A percentile compares a stretch with the other conserved stretches of the same genome.
phyloP scores from a whole-genome alignment of 1,140 invertebrate genomes.

The Ruditapes philippinarum region DNA sequence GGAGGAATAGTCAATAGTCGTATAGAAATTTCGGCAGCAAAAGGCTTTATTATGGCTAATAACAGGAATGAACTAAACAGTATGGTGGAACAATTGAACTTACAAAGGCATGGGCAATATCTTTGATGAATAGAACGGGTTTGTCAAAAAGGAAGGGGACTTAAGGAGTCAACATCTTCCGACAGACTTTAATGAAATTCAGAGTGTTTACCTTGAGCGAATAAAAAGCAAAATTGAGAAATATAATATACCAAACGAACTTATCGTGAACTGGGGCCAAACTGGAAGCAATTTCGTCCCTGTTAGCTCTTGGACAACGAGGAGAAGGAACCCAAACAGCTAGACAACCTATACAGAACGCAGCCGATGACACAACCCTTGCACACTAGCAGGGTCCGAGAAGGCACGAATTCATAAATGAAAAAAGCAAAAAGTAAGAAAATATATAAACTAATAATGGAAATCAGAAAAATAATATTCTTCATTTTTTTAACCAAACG shows the following conservation, averaged over 20 bases:
- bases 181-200: constrained; percentile 25
- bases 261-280: constrained; percentile 31
- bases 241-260: constrained; percentile 18
- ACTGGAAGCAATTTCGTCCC: constrained; percentile 8
- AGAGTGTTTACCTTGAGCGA: not conserved
- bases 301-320: not conserved
- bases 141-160: constrained; percentile 39
- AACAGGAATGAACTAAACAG: constrained; percentile 6
- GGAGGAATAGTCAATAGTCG: constrained; percentile 16
- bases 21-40: not conserved
- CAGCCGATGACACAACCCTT: too few species aligned
- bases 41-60: not conserved
- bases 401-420: too few species aligned
- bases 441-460: too few species aligned
- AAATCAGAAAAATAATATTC: too few species aligned
- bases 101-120: not conserved
- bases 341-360: too few species aligned
- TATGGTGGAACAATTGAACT: not conserved
- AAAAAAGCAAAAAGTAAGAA: too few species aligned
- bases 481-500: too few species aligned
- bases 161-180: constrained; percentile 7
- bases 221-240: not conserved
- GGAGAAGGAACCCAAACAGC: not conserved
- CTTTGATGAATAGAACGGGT: constrained; percentile 9
- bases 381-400: too few species aligned